phyloP scores from a whole-genome alignment of 2,113 vertebrate species.

The Cyprinodon tularosa region DNA sequence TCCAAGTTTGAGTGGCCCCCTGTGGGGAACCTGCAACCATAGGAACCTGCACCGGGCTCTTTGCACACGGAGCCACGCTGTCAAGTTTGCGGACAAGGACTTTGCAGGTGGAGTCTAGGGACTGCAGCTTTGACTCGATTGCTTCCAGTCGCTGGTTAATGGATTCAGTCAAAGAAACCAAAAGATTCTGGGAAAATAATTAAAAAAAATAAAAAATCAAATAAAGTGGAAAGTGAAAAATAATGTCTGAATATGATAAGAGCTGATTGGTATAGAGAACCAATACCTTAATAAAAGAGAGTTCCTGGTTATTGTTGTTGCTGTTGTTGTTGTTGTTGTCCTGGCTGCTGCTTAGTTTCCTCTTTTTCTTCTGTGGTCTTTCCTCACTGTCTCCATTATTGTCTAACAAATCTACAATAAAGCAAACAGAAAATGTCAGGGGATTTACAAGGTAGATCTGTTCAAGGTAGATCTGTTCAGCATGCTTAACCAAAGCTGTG shows the following conservation, averaged over 20 bases:
- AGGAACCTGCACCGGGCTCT: slow-evolving; percentile 94
- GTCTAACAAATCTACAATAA: slow-evolving; percentile 85
- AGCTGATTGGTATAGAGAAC: not conserved
- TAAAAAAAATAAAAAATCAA: not conserved
- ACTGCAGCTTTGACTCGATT: slow-evolving; percentile 93
- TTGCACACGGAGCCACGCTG: slow-evolving; percentile 89
- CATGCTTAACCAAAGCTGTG: not conserved
- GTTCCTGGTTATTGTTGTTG: slow-evolving; percentile 88
- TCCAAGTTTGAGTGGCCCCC: slow-evolving; percentile 97
- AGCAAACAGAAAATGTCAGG: slow-evolving; percentile 13
- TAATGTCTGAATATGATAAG: not conserved
- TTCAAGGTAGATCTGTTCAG: not conserved
- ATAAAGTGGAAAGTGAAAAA: not conserved
- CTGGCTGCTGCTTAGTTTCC: slow-evolving; percentile 88
- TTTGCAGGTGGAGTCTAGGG: slow-evolving; percentile 91
- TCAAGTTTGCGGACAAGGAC: slow-evolving; percentile 94
- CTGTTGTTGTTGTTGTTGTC: slow-evolving; percentile 87
- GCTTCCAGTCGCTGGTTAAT: slow-evolving; percentile 93
- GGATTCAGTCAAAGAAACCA: slow-evolving; percentile 92
- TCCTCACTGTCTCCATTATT: slow-evolving; percentile 90
- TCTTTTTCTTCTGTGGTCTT: slow-evolving; percentile 88
- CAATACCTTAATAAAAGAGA: slow-evolving; percentile 90
- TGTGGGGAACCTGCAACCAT: slow-evolving; percentile 98
- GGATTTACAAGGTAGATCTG: not conserved
- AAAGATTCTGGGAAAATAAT: slow-evolving; percentile 82